Evolutionary conservation across 1,140 invertebrate species (phyloP).

Genomic region (Drosophila chauvacae): DNA sequence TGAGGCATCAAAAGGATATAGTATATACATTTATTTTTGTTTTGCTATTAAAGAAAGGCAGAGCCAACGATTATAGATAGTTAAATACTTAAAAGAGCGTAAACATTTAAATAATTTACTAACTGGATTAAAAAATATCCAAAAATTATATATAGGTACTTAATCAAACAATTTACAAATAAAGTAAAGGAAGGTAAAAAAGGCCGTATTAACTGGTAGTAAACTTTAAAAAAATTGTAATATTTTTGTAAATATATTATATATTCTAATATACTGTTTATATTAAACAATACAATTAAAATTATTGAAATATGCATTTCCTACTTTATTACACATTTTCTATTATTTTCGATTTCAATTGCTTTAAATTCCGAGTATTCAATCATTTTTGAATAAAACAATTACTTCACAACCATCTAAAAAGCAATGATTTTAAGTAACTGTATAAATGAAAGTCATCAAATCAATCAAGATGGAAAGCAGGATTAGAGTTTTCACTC

Average conservation of each 20-base stretch:
- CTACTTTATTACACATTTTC: too few relatives aligned
- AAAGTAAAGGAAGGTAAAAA: not conserved
- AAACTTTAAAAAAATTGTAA: too few relatives aligned
- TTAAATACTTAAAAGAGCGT: not conserved
- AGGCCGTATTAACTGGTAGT: too few relatives aligned
- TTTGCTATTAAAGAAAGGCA: slow-evolving; percentile 18
- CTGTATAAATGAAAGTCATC: slow-evolving; percentile 11
- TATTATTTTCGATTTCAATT: not conserved
- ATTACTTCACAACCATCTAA: not conserved
- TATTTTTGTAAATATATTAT: too few relatives aligned
- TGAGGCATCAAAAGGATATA: slow-evolving; percentile 15
- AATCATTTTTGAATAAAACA: not conserved
- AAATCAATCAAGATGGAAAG: slow-evolving; percentile 36
- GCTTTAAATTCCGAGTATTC: too few relatives aligned
- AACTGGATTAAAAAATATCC: not conserved
- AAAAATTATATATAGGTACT: not conserved
- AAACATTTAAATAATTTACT: too few relatives aligned
- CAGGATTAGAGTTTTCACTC: slow-evolving; percentile 4
- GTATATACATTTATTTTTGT: slow-evolving; percentile 4
- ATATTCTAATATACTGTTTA: too few relatives aligned
- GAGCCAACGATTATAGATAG: not conserved
- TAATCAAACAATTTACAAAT: not conserved
- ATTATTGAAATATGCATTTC: too few relatives aligned
- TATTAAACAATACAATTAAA: too few relatives aligned
- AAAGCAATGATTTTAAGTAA: slow-evolving; percentile 1